A percentile compares a stretch with the other conserved stretches of the same genome.
Conservation (phyloP, 2,888 invertebrate species). For the Clivina fossor region DNA sequence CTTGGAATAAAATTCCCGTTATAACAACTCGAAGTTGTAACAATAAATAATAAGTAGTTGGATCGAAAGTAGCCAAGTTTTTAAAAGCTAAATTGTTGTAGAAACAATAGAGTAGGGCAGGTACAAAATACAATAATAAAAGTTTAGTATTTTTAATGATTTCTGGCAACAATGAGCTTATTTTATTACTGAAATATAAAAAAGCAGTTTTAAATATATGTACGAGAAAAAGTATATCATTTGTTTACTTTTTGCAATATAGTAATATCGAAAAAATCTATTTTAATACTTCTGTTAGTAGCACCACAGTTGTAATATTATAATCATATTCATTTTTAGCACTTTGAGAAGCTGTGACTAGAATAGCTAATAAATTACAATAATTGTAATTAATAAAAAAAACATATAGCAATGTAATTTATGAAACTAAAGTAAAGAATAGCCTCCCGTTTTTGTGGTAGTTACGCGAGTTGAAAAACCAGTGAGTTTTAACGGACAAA, state of each 20-base stretch:
- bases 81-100: slow-evolving; percentile 94
- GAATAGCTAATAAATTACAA: slow-evolving; percentile 69
- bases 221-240: slow-evolving; percentile 14
- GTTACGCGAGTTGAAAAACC: no score
- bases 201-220: slow-evolving; percentile 31
- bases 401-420: no score
- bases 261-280: slow-evolving; percentile 70
- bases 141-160: slow-evolving; percentile 64
- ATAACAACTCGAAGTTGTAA: slow-evolving; percentile 90
- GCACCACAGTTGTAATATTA: slow-evolving; percentile 84
- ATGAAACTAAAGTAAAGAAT: slow-evolving; percentile 75
- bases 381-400: no score
- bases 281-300: slow-evolving; percentile 86
- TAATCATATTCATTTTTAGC: slow-evolving; percentile 80
- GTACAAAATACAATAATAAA: slow-evolving; percentile 81
- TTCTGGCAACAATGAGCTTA: slow-evolving; percentile 60
- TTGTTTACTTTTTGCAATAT: slow-evolving; percentile 71
- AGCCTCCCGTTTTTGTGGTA: slow-evolving; percentile 77
- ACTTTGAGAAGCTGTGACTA: slow-evolving; percentile 88
- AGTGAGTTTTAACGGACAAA: no score
- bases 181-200: slow-evolving; percentile 61
- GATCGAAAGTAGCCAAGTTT: slow-evolving; percentile 88
- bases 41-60: slow-evolving; percentile 89
- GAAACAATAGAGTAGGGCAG: slow-evolving; percentile 86
- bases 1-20: slow-evolving; percentile 90